phyloP scores from a whole-genome alignment of 2,113 vertebrate genomes.

The Clarias batrachus region DNA sequence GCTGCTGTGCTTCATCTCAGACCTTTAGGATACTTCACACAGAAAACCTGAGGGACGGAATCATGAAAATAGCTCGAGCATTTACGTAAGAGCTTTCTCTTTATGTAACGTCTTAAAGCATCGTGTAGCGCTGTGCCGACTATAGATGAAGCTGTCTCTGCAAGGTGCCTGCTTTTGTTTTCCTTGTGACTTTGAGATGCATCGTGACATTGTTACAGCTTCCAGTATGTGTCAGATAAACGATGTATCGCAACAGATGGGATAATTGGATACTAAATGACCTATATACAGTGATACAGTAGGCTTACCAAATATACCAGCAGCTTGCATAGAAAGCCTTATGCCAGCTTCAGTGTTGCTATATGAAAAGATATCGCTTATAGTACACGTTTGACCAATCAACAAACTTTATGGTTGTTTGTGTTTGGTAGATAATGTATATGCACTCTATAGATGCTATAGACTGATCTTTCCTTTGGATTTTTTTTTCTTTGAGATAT shows the following conservation, averaged over 20 bases:
- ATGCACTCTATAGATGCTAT: neutral
- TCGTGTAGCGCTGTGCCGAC: neutral
- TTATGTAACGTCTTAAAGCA: conserved; percentile 46
- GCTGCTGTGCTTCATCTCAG: conserved; percentile 27
- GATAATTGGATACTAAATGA: neutral
- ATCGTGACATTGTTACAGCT: neutral
- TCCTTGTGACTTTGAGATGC: neutral
- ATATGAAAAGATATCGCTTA: neutral
- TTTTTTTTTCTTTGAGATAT: neutral
- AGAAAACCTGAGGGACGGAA: conserved; percentile 46
- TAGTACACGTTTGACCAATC: neutral
- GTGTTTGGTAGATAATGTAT: neutral
- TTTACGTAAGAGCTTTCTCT: conserved; percentile 42
- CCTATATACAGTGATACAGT: too few species aligned
- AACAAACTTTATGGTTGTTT: neutral
- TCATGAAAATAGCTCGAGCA: conserved; percentile 46
- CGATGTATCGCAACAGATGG: neutral
- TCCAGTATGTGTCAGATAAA: neutral
- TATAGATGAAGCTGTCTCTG: neutral
- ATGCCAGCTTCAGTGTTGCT: neutral
- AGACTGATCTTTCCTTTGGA: neutral
- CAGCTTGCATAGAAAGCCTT: neutral
- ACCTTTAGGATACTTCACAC: conserved; percentile 41
- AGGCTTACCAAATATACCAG: neutral
- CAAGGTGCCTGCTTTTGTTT: neutral